These are phyloP conservation scores for Brachionus asplanchnoidis DNA, from an alignment of 1,140 invertebrate species.

Conservation along the genomic window DNA sequence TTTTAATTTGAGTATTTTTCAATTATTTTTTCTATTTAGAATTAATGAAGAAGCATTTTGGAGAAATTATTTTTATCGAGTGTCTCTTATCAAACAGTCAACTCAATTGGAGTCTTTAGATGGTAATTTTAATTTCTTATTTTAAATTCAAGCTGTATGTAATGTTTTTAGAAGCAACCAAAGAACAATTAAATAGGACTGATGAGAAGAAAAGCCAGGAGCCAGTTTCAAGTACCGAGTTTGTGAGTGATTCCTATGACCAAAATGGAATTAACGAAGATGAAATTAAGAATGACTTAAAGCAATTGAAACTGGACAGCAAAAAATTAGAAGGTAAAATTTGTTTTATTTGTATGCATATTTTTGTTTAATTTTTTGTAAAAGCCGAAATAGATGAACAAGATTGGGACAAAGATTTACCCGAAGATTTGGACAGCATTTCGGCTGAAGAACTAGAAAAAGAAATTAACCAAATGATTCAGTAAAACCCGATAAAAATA, in stretches of 20 bases:
- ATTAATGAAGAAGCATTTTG: constrained; percentile 97
- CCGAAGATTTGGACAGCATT: constrained; percentile 35
- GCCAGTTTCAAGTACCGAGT: constrained; percentile 52
- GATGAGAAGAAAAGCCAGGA: constrained; percentile 48
- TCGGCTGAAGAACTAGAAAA: constrained; percentile 40
- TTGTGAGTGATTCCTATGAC: constrained; percentile 58
- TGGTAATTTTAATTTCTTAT: neutral
- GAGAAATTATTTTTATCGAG: constrained; percentile 98
- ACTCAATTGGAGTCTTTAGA: constrained; percentile 66
- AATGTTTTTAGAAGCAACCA: neutral
- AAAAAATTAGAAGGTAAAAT: constrained; percentile 42
- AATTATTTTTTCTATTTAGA: constrained; percentile 59
- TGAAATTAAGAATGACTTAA: constrained; percentile 57
- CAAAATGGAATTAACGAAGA: constrained; percentile 53
- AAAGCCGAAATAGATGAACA: neutral
- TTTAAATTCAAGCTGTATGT: neutral
- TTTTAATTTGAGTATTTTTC: neutral
- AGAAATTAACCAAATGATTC: constrained; percentile 41
- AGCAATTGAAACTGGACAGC: constrained; percentile 52
- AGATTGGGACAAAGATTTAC: constrained; percentile 38
- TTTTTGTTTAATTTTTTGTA: neutral
- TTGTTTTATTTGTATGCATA: neutral
- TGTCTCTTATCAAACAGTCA: constrained; percentile 92
- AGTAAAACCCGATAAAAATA: neutral
- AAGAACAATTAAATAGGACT: constrained; percentile 37